Conservation (phyloP, 2,888 invertebrate genomes). For the Hartigia nigra region DNA sequence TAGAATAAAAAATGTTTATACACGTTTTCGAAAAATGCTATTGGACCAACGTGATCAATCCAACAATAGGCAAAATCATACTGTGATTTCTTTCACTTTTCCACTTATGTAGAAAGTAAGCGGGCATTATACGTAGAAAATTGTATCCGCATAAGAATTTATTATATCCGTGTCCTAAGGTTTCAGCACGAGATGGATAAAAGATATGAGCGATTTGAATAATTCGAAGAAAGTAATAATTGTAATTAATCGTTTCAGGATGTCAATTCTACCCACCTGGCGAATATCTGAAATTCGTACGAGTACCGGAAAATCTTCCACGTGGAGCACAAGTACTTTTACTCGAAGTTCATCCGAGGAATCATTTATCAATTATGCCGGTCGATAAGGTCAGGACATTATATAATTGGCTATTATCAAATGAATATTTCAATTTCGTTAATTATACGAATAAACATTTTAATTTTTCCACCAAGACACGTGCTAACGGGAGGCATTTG, state of each 20-base stretch:
- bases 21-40: background rate
- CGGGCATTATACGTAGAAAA: background rate
- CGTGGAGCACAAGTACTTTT: constrained; percentile 83
- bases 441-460: background rate
- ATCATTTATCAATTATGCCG: constrained; percentile 77
- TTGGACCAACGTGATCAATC: background rate
- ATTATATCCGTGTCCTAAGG: background rate
- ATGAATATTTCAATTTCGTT: background rate
- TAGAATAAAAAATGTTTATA: background rate
- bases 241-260: constrained; percentile 68
- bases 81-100: background rate
- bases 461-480: background rate
- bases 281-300: constrained; percentile 86
- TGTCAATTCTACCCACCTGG: constrained; percentile 88
- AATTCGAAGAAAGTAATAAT: background rate
- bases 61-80: background rate
- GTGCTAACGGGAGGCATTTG: too few species aligned
- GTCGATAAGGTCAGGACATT: constrained; percentile 71
- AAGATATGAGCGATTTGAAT: background rate
- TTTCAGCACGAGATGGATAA: background rate
- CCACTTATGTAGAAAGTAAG: background rate
- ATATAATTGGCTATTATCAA: background rate
- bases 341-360: constrained; percentile 86
- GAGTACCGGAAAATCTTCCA: constrained; percentile 83
- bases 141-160: background rate